These are phyloP conservation scores for Erythrolamprus reginae DNA, from an alignment of 2,113 vertebrate species.

Conservation along the genomic window DNA sequence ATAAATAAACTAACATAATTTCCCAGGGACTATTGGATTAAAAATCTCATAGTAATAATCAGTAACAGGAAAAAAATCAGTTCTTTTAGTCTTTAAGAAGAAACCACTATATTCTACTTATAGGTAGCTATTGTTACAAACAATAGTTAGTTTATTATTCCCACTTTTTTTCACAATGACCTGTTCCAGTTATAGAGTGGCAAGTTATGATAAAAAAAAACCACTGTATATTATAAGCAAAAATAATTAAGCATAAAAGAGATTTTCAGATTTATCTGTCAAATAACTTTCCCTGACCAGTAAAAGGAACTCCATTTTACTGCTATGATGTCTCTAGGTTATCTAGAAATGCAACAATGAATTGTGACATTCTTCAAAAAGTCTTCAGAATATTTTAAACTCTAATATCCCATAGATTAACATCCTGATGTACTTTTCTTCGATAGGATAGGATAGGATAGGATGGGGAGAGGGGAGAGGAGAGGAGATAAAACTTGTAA, in stretches of 20 bases:
- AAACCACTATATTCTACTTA: background rate
- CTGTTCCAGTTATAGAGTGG: no score
- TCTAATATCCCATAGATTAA: background rate
- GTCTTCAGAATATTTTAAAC: constrained; percentile 28
- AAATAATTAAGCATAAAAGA: constrained; percentile 25
- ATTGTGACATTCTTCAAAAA: background rate
- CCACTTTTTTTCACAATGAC: background rate
- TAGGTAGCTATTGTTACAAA: background rate
- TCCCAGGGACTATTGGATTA: background rate
- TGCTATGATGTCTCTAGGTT: constrained; percentile 43
- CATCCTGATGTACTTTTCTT: no score
- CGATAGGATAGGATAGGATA: no score
- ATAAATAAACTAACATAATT: background rate
- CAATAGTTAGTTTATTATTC: background rate
- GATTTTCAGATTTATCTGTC: constrained; percentile 29
- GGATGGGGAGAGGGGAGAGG: no score
- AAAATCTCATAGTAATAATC: background rate
- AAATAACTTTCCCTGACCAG: constrained; percentile 43
- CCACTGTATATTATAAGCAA: background rate
- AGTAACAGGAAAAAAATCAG: background rate
- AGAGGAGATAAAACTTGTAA: no score
- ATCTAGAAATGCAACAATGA: constrained; percentile 35
- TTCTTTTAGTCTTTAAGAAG: background rate
- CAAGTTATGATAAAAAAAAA: no score
- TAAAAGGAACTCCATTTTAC: constrained; percentile 41